A percentile compares a stretch with the other conserved stretches of the same genome.
Conservation (phyloP, 2,113 vertebrate genomes). For the Ivindomyrus marchei region DNA sequence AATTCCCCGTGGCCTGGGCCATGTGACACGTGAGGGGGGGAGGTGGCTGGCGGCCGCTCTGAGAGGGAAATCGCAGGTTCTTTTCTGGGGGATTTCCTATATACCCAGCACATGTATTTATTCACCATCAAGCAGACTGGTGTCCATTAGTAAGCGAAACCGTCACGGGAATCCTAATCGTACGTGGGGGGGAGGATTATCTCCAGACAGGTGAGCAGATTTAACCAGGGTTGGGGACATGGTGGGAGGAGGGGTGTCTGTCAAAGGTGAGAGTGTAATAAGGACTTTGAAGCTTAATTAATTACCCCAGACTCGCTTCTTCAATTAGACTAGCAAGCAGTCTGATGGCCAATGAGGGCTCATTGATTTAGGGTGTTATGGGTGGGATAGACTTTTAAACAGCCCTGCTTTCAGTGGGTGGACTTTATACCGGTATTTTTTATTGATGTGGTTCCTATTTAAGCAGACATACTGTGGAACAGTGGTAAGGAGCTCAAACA, state of each 20-base stretch:
- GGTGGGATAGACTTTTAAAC: background rate
- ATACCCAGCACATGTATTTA: background rate
- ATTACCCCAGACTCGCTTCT: background rate
- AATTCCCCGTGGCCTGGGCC: background rate
- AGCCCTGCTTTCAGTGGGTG: background rate
- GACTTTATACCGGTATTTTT: background rate
- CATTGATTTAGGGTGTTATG: background rate
- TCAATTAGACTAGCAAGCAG: background rate
- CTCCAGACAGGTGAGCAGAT: background rate
- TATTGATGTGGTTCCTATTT: background rate
- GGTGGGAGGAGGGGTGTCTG: background rate
- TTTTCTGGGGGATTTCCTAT: background rate
- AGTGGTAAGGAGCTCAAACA: background rate
- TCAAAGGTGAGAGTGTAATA: background rate
- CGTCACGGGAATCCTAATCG: background rate
- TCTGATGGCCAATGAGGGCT: background rate
- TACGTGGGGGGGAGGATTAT: background rate
- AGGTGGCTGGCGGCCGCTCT: no score
- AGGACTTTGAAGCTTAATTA: background rate
- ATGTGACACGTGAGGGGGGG: background rate
- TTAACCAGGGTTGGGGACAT: background rate
- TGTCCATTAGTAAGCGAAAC: background rate
- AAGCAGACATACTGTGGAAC: background rate
- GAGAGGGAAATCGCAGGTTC: background rate
- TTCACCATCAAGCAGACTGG: background rate